Conservation (phyloP, 2,888 invertebrate species). For the Drosophila borborema region DNA sequence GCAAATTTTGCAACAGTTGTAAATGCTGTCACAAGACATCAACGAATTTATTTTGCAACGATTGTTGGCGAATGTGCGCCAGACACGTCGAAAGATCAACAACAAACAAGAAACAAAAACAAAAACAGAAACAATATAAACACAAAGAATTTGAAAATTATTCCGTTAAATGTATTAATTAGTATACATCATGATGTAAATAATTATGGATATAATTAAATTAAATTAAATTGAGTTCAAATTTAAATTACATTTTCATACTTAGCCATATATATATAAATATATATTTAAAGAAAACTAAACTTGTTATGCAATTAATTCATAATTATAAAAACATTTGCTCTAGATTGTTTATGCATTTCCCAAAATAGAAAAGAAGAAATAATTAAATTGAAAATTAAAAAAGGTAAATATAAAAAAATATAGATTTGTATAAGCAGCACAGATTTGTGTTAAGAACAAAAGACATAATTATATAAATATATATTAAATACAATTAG, state of each 20-base stretch:
- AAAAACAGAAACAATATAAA: background rate
- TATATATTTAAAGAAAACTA: conserved; percentile 16
- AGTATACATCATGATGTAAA: conserved; percentile 70
- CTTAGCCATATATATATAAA: conserved; percentile 43
- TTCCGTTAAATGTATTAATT: conserved; percentile 60
- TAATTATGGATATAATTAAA: conserved; percentile 74
- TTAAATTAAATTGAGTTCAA: conserved; percentile 68
- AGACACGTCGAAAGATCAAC: conserved; percentile 20
- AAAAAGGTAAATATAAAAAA: background rate
- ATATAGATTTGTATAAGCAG: conserved; percentile 11
- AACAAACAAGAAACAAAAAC: conserved; percentile 26
- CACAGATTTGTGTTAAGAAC: conserved; percentile 26
- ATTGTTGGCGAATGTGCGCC: conserved; percentile 36
- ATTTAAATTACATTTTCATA: conserved; percentile 65
- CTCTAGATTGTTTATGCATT: conserved; percentile 22
- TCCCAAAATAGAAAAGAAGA: background rate
- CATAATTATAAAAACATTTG: conserved; percentile 30
- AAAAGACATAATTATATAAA: conserved; percentile 16
- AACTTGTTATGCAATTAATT: conserved; percentile 32
- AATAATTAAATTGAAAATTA: background rate
- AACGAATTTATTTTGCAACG: conserved; percentile 61
- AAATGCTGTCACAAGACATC: conserved; percentile 39
- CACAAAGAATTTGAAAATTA: conserved; percentile 21
- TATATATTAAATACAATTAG: conserved; percentile 16
- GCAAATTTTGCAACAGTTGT: conserved; percentile 52